These are phyloP conservation scores for Tenthredo mesomela DNA, from an alignment of 2,888 invertebrate species.

Conservation along the genomic window DNA sequence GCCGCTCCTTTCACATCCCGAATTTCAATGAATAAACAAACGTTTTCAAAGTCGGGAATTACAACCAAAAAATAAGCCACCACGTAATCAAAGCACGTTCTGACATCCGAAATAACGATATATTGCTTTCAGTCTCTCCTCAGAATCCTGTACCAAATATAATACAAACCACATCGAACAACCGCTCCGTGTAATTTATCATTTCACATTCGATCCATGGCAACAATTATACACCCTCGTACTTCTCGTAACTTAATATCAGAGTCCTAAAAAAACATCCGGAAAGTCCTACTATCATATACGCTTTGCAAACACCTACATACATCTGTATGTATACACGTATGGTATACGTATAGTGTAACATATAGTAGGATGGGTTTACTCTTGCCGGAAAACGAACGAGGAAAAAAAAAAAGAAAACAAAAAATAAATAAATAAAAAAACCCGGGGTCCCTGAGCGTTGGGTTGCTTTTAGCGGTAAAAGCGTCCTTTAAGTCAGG, in stretches of 20 bases:
- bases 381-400: constrained; percentile 3
- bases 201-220: background rate
- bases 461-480: constrained; percentile 50
- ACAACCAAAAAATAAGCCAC: background rate
- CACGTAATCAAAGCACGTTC: background rate
- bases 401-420: background rate
- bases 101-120: background rate
- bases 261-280: constrained; percentile 33
- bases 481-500: constrained; percentile 47
- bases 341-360: background rate
- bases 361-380: background rate
- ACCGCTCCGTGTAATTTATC: background rate
- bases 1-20: background rate
- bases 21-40: constrained; percentile 33
- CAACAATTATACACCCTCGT: background rate
- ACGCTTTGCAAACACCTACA: background rate
- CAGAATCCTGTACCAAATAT: background rate
- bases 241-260: background rate
- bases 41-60: constrained; percentile 14
- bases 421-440: background rate
- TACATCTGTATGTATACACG: background rate
- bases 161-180: background rate
- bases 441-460: constrained; percentile 25
- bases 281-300: background rate
- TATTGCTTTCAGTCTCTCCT: background rate